These are phyloP conservation scores for Nomada goodeniana DNA, from an alignment of 2,888 invertebrate genomes.

Conservation along the genomic window DNA sequence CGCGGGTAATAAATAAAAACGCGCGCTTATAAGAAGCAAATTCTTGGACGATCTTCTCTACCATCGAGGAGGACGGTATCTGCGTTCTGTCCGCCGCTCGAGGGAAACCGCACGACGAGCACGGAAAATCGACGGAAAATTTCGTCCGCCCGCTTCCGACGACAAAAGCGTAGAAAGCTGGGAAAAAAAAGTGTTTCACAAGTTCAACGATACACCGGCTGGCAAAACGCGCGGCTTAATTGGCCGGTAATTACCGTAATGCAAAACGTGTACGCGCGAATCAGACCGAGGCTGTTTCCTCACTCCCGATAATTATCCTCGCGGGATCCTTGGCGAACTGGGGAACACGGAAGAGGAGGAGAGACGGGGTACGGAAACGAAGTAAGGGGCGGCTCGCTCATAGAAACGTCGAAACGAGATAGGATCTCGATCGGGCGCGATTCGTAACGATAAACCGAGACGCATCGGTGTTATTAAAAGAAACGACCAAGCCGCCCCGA, in stretches of 20 bases:
- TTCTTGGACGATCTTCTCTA: too few relatives aligned
- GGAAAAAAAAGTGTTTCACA: constrained; percentile 20
- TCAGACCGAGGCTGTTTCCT: constrained; percentile 62
- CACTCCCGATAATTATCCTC: constrained; percentile 53
- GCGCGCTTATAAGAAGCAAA: too few relatives aligned
- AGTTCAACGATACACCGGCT: constrained; percentile 24
- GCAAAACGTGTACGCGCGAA: constrained; percentile 44
- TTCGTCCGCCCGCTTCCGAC: background rate
- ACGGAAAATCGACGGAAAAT: background rate
- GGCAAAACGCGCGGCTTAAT: constrained; percentile 44
- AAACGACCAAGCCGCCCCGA: constrained; percentile 61
- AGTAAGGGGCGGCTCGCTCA: background rate
- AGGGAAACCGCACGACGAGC: too few relatives aligned
- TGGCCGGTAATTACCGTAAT: constrained; percentile 48
- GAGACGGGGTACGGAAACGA: background rate
- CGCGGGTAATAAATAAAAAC: too few relatives aligned
- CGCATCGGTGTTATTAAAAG: constrained; percentile 31
- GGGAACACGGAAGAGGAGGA: background rate
- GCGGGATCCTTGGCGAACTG: constrained; percentile 26
- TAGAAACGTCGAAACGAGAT: constrained; percentile 32
- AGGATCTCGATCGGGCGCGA: constrained; percentile 38
- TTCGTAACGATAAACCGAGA: constrained; percentile 40
- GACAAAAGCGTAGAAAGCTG: constrained; percentile 2
- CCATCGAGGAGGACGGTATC: too few relatives aligned
- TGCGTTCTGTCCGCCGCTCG: too few relatives aligned